These are phyloP conservation scores for Manis crassicaudata DNA, from an alignment of 2,797 vertebrate genomes.

Conservation along the genomic window DNA sequence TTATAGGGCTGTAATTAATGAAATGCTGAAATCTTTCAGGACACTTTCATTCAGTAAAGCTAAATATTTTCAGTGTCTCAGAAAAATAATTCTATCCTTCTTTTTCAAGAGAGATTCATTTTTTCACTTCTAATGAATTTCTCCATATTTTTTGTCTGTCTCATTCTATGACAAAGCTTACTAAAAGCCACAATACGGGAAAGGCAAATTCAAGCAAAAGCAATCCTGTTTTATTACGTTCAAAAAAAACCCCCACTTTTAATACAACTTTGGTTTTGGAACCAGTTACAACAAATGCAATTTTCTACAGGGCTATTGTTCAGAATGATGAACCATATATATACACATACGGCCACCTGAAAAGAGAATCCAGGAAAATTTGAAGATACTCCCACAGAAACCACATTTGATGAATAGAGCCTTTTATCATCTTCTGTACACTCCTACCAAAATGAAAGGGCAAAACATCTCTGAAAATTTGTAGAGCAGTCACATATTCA, in stretches of 20 bases:
- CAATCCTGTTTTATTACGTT: conserved; percentile 72
- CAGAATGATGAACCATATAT: conserved; percentile 62
- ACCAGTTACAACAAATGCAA: conserved; percentile 76
- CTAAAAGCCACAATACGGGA: background rate
- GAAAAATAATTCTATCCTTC: conserved; percentile 5
- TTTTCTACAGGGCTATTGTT: conserved; percentile 74
- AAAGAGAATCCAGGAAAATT: conserved; percentile 70
- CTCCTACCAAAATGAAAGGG: conserved; percentile 75
- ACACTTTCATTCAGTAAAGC: background rate
- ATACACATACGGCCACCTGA: conserved; percentile 67
- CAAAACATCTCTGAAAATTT: conserved; percentile 79
- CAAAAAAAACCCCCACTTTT: conserved; percentile 36
- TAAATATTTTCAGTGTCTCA: conserved; percentile 33
- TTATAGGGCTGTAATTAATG: background rate
- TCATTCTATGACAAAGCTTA: background rate
- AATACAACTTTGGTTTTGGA: conserved; percentile 74
- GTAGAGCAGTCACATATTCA: conserved; percentile 81
- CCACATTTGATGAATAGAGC: conserved; percentile 69
- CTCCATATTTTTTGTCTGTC: background rate
- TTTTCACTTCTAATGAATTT: conserved; percentile 23
- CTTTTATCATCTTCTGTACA: conserved; percentile 77
- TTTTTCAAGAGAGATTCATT: background rate
- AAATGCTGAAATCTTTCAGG: background rate
- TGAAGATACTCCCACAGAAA: conserved; percentile 77
- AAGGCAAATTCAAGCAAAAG: conserved; percentile 55